These are phyloP conservation scores for Thamnaconus septentrionalis DNA, from an alignment of 2,113 vertebrate species.

Conservation along the genomic window DNA sequence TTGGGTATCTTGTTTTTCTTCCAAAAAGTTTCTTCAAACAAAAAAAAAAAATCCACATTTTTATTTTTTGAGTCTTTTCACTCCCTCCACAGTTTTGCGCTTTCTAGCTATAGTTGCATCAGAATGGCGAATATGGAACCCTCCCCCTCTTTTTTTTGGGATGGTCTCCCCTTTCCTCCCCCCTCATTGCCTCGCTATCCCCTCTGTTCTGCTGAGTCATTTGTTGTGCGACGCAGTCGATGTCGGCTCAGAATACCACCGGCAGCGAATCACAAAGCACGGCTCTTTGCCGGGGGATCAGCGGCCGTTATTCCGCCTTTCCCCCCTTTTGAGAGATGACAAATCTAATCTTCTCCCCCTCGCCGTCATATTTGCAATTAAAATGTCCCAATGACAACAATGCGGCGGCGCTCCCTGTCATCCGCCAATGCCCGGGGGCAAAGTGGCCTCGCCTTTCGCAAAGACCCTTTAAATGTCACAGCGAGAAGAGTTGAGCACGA, in stretches of 20 bases:
- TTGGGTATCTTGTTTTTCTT: conserved; percentile 13
- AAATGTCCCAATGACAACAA: conserved; percentile 58
- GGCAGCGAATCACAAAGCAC: conserved; percentile 17
- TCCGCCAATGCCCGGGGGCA: conserved; percentile 37
- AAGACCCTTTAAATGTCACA: conserved; percentile 72
- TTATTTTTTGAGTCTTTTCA: not conserved
- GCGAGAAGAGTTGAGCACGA: conserved; percentile 59
- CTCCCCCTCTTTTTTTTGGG: not conserved
- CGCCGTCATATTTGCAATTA: conserved; percentile 65
- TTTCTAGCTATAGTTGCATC: conserved; percentile 25
- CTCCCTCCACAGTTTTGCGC: conserved; percentile 11
- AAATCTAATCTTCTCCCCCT: conserved; percentile 63
- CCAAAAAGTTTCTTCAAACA: too few species aligned
- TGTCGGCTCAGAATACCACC: conserved; percentile 34
- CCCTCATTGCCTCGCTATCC: conserved; percentile 4
- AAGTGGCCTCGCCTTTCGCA: conserved; percentile 34
- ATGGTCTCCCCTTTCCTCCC: not conserved
- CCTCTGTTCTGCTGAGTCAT: conserved; percentile 39
- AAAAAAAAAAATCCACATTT: conserved; percentile 2
- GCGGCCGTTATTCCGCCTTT: conserved; percentile 38
- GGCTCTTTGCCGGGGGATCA: conserved; percentile 27
- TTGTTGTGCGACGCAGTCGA: conserved; percentile 27
- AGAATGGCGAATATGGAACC: conserved; percentile 6
- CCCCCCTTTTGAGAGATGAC: conserved; percentile 47
- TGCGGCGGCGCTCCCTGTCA: conserved; percentile 40